A percentile compares a stretch with the other conserved stretches of the same genome.
phyloP scores from a whole-genome alignment of 1,140 invertebrate species.

The Papilio glaucus region DNA sequence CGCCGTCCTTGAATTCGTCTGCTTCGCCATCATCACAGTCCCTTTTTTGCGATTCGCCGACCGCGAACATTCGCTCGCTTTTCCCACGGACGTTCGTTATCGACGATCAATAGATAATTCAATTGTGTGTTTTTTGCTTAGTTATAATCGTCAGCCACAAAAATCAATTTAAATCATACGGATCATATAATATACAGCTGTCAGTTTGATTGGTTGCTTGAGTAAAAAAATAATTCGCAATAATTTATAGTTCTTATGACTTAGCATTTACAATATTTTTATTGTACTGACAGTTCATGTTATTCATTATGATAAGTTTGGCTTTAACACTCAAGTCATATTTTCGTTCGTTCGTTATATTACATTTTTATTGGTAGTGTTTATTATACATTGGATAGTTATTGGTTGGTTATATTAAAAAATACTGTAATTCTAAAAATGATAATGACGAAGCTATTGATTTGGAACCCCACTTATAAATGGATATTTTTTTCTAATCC shows the following conservation, averaged over 20 bases:
- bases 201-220: constrained; percentile 3
- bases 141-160: constrained; percentile 25
- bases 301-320: background rate
- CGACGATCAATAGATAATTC: constrained; percentile 66
- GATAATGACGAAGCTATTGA: background rate
- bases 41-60: constrained; percentile 79
- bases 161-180: constrained; percentile 30
- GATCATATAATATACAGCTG: constrained; percentile 21
- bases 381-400: no score
- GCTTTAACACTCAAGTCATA: background rate
- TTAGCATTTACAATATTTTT: background rate
- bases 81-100: constrained; percentile 71
- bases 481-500: no score
- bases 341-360: no score
- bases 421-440: background rate
- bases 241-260: background rate
- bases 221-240: constrained; percentile 11
- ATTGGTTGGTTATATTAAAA: background rate
- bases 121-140: constrained; percentile 69
- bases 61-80: constrained; percentile 70
- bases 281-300: no score
- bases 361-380: no score
- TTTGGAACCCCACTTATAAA: background rate
- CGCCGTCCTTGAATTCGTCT: constrained; percentile 69
- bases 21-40: constrained; percentile 70